Base-by-base conservation (phyloP, 1,140 invertebrate species). In the Zaprionus davidi region DNA sequence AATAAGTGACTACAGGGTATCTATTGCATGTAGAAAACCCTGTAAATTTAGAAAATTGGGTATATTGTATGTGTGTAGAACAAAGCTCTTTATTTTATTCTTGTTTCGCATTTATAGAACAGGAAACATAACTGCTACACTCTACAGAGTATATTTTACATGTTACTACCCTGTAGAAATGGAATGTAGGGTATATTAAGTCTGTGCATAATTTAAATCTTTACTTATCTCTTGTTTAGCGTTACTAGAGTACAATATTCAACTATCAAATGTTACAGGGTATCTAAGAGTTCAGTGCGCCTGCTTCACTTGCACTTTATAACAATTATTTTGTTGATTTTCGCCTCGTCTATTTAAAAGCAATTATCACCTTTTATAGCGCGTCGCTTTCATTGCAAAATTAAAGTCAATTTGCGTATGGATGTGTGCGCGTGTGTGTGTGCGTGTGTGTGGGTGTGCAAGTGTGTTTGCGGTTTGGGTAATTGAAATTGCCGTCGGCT, bases 401-500 rank as follows among this genome's bases (percentile, higher is more conserved):
- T 77, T 68, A 63, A 77, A 73, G 15, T 3, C 63, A 73, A 71
- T 73, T 73, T 66, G 28, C 31, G 31, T 34, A 34, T 36, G 62
- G 13, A 24, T 12, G 28, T 5, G 20, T 31, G 24, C 22, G 17
- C 0, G 11, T 22, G 20, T 13, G 17, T 24, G n/a, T 6, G 46
- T 13, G n/a, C n/a, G 24, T n/a, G 24, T 28, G 17, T 24, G 44
- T n/a, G 6, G 12, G 26, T 13, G 15, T 12, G 36, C 20, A 7
- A 4, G 24, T 22, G 44, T n/a, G 58, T 71, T 31, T 28, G 70
- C 57, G 22, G 59, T 71, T 51, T 28, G 70, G 63, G 41, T 71
- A 76, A 76, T 76, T 76, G 74, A 72, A 67, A 76, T 53, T 67
- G 56, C 36, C 41, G 49, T 59, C 65, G 69, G 80, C 68, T 65